Percentiles rank a stretch among this genome's conserved stretches.
These are phyloP conservation scores for Drosophila eugracilis DNA, from an alignment of 1,140 invertebrate species.

Conservation along the genomic window DNA sequence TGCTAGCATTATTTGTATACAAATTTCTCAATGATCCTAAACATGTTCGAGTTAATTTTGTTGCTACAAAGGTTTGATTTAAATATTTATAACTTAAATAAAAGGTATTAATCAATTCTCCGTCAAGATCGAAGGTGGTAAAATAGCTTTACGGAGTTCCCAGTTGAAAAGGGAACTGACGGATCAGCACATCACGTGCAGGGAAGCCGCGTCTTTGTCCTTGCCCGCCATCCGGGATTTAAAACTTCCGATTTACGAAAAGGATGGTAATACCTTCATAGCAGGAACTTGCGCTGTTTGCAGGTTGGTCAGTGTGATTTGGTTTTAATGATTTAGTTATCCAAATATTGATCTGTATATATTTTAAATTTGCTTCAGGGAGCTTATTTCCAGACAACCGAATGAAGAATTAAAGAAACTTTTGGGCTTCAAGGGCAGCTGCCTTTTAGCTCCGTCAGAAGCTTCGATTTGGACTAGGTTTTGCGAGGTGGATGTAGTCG, in stretches of 20 bases:
- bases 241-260: conserved; percentile 77
- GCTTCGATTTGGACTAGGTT: conserved; percentile 96
- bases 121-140: conserved; percentile 55
- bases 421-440: conserved; percentile 91
- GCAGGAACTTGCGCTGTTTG: conserved; percentile 88
- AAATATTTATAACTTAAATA: background rate
- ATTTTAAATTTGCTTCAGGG: conserved; percentile 73
- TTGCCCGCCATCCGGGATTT: conserved; percentile 66
- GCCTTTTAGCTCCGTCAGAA: conserved; percentile 93
- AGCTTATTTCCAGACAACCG: conserved; percentile 85
- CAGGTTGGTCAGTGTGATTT: conserved; percentile 24
- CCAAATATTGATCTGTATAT: too few species aligned
- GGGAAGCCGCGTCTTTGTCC: conserved; percentile 54
- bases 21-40: conserved; percentile 62
- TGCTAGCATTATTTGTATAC: conserved; percentile 71
- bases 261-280: conserved; percentile 87
- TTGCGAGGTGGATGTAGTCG: conserved; percentile 92
- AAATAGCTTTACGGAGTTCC: conserved; percentile 63
- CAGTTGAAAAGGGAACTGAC: conserved; percentile 63
- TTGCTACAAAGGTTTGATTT: conserved; percentile 52
- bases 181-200: conserved; percentile 69
- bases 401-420: conserved; percentile 86
- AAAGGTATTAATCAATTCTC: background rate
- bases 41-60: conserved; percentile 76
- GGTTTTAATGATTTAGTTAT: too few species aligned